Evolutionary conservation across 2,113 vertebrate genomes (phyloP), one percentile per base, ranked within the genome.

Genomic region (Solea senegalensis): DNA sequence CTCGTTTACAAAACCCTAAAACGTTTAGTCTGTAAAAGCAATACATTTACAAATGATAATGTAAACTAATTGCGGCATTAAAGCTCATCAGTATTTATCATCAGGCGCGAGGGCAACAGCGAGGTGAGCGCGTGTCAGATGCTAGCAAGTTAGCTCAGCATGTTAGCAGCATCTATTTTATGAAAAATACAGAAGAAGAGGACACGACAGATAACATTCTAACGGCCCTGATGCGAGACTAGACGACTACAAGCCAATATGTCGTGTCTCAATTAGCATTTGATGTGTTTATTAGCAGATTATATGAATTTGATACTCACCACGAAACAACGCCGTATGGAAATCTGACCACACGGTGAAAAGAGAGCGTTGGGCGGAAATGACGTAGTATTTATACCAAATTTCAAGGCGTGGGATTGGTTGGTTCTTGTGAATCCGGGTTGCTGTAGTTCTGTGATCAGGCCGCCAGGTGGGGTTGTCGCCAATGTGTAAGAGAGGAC

Each of bases 311-410:
- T 53, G 15, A 65, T 44, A 89, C 96, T 94, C 90, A 96, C 95
- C 91, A 83, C 92, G 90, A 88, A 39, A 94, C 95, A 97, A 98
- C 90, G 96, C 96, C 96, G 96, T 95, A 88, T 95, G 84, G 93
- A 97, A 66, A 81, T 80, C 82, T 14, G 2, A 48, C 5, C 51
- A 86, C 34, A 73, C 90, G 89, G 88, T 92, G 84, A 79, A 90
- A 97, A 95, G 91, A 91, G 90, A 5, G 0, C 0, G 1, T 0
- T 0, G 0, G 0, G 0, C 0, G 7, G 62, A 27, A 81, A 14
- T 86, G 90, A 92, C 91, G 88, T 12, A 0, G 0, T 1, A 34
- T 95, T 91, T 93, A 94, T 95, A 86, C 0, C 0, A 0, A 0
- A 0, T 0, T 0, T 10, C 54, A 0, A 28, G 27, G 74, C 41